These are phyloP conservation scores for Shargacucullia verbasci DNA, from an alignment of 2,888 invertebrate species.

Conservation along the genomic window DNA sequence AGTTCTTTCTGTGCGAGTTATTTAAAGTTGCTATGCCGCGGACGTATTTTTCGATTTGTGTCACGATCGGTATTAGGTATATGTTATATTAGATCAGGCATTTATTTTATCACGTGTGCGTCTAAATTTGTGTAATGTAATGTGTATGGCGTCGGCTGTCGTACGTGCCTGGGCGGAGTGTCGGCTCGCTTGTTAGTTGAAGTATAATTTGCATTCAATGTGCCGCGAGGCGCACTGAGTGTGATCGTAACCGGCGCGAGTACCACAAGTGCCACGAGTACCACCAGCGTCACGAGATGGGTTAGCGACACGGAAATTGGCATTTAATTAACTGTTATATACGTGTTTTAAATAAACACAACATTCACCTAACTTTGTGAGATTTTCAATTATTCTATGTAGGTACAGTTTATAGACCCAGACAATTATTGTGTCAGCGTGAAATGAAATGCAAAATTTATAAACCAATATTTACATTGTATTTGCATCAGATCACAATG, in stretches of 20 bases:
- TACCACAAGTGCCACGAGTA: background rate
- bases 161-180: slow-evolving; percentile 44
- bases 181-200: slow-evolving; percentile 36
- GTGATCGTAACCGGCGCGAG: slow-evolving; percentile 25
- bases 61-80: slow-evolving; percentile 9
- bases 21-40: slow-evolving; percentile 29
- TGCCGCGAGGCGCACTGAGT: slow-evolving; percentile 51
- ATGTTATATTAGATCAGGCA: slow-evolving; percentile 20
- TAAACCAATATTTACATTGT: too few species aligned
- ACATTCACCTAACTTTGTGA: too few species aligned
- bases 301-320: slow-evolving; percentile 25
- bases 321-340: slow-evolving; percentile 6
- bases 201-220: slow-evolving; percentile 70
- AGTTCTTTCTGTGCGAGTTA: too few species aligned
- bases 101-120: slow-evolving; percentile 36
- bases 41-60: slow-evolving; percentile 11
- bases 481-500: too few species aligned
- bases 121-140: slow-evolving; percentile 44
- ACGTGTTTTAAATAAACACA: background rate
- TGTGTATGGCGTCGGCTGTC: slow-evolving; percentile 17
- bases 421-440: too few species aligned
- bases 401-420: too few species aligned
- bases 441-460: too few species aligned
- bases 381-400: too few species aligned
- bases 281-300: slow-evolving; percentile 7